These are phyloP conservation scores for Cichladusa arquata DNA, from an alignment of 2,113 vertebrate genomes.

Conservation along the genomic window DNA sequence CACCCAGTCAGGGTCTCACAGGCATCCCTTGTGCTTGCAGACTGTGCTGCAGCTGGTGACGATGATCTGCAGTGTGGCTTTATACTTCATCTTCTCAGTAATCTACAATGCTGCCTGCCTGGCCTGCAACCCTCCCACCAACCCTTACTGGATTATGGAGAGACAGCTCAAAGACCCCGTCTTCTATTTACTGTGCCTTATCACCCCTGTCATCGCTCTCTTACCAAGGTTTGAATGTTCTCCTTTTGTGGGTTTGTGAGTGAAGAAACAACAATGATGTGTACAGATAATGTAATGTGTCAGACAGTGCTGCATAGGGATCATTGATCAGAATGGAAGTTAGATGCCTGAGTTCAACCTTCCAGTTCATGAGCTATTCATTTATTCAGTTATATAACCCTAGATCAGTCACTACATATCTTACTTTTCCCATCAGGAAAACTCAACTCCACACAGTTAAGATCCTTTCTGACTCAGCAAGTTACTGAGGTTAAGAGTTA, in stretches of 20 bases:
- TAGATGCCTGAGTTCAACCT: not conserved
- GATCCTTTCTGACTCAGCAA: not conserved
- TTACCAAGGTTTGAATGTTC: slow-evolving; percentile 84
- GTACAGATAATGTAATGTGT: not conserved
- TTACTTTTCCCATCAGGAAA: not conserved
- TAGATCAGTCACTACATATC: not conserved
- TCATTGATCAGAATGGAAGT: not conserved
- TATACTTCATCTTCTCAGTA: slow-evolving; percentile 80
- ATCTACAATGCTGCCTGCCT: slow-evolving; percentile 82
- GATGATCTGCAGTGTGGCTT: slow-evolving; percentile 81
- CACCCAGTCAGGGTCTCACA: not conserved
- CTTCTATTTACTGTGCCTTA: slow-evolving; percentile 87
- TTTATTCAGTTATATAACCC: not conserved
- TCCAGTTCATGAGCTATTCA: not conserved
- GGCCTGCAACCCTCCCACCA: slow-evolving; percentile 83
- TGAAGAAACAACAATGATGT: rapidly evolving
- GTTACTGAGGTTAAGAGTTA: not conserved
- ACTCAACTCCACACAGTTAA: not conserved
- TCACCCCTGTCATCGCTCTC: slow-evolving; percentile 84
- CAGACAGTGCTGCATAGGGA: not conserved
- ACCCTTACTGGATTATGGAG: slow-evolving; percentile 88
- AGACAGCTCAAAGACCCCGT: slow-evolving; percentile 82
- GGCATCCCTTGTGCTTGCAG: slow-evolving; percentile 65
- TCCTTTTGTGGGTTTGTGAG: not conserved
- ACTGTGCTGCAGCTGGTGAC: slow-evolving; percentile 80